Base-by-base conservation (phyloP, 2,888 invertebrate species). In the Campoplex nolae region DNA sequence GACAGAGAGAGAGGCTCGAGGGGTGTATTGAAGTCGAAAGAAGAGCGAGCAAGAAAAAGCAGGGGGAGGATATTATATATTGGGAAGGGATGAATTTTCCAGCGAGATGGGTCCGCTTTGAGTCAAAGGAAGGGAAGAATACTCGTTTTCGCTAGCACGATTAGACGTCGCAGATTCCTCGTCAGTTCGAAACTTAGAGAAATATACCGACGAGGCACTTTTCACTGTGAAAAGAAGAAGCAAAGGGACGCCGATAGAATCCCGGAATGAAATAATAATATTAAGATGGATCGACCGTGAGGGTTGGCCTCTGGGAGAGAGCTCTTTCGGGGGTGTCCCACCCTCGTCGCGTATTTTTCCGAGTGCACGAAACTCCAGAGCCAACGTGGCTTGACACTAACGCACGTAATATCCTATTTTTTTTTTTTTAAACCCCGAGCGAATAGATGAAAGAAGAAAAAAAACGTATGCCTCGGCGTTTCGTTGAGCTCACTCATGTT, bases 181-280 rank as follows among this genome's bases (percentile, higher is more conserved):
- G 71, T 81, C 51, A 58, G 71, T 68, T 58, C 18, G 67, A 81
- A 82, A 67, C 76, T 80, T 79, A 78, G 81, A 75, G 62, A 51
- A 82, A 70, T 23, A 42, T 4, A 62, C 62, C 48, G 32, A 42
- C 32, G 76, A 81, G 71, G 83, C 68, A 68, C 77, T 71, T 86
- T 81, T 68, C 77, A 70, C 51, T 16, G 62, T 65, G 42, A 74
- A 78, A 45, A 42, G 74, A 83, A 73, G 73, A 65, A 62, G 48
- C 73, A 74, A 58, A 45, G 77, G 73, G 81, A 88, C 65, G 88
- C 88, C 88, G 89, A 88, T 91, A 90, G 90, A 92, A 92, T 91
- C 91, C 90, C 91, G 92, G 91, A 94, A 94, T 94, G 93, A 93
- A 94, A 93, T 94, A 94, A 94, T 94, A 94, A 94, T 93, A 94